Conservation (phyloP, 2,888 invertebrate genomes). For the Macrosiphum euphorbiae region DNA sequence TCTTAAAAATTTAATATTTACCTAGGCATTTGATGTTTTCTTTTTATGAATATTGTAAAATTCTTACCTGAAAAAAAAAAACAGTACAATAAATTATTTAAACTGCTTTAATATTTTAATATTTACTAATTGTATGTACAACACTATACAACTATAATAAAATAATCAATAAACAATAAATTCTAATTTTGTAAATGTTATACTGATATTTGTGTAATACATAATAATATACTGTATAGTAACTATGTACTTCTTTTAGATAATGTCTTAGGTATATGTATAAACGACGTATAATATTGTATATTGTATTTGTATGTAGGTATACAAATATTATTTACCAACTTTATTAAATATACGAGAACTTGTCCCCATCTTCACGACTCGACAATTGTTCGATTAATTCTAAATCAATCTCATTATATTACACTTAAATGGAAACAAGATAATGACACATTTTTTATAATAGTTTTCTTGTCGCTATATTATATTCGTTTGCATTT, state of each 20-base stretch:
- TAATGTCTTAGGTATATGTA: too few relatives aligned
- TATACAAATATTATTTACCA: neutral
- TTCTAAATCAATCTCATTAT: neutral
- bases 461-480: neutral
- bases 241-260: too few relatives aligned
- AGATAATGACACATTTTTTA: neutral
- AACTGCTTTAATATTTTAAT: neutral
- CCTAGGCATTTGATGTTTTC: neutral
- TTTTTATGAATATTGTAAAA: neutral
- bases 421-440: neutral
- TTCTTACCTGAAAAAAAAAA: conserved; percentile 38
- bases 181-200: too few relatives aligned
- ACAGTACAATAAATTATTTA: neutral
- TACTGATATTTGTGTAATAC: too few relatives aligned
- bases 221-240: too few relatives aligned
- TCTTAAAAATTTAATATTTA: neutral
- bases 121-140: neutral
- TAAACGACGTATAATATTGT: neutral
- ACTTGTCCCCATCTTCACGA: neutral
- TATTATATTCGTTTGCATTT: neutral
- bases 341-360: neutral
- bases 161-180: neutral
- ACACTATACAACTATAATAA: neutral
- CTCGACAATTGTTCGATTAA: neutral
- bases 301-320: neutral